Base-by-base conservation (phyloP, 1,140 invertebrate genomes). In the Brachystomella parvula region DNA sequence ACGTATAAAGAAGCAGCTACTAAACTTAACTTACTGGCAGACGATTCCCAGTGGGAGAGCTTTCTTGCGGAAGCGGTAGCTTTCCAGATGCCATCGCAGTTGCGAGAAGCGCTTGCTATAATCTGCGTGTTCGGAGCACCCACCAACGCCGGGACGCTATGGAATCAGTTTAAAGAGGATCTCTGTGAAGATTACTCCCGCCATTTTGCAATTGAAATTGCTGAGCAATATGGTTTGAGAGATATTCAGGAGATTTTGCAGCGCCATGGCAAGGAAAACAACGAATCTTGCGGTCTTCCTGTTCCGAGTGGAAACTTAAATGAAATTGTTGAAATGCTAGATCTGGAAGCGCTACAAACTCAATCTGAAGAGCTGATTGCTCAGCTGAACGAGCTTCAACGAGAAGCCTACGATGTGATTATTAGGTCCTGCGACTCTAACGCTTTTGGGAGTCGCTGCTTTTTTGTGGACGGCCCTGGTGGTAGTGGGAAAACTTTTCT, bases 1-100 rank as follows among this genome's bases (percentile, higher is more conserved):
- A 70, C 65, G 39, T 71, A 63, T 56, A 59, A 65, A 47, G 63
- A 68, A 47, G 68, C 75, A 68, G 24, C 26, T 24, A 32, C 26
- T 3, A 33, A 6, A 58, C 9, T 44, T 3, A 28, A 35, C 3
- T 44, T 64, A 32, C 17, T 64, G n/a, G 47, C 19, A 17, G 63
- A 64, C 33, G 49, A 64, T 57, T 57, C 32, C 19, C 57, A 57
- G 30, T 64, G 63, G 63, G 31, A 64, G 3, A 19, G 6, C 58
- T 24, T 2, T 33, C 17, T 64, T 2, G 19, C 9, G 19, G 49
- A 64, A 9, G 63, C 49, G 19, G 28, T 29, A 3, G n/a, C 15
- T 39, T 30, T 19, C n/a, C 30, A 56, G 58, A 64, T 64, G 63
- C 63, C 63, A 3, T 26, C 15, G 2, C 47, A 57, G 28, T 28